Percentiles rank a stretch among this genome's conserved stretches.
These are phyloP conservation scores for Macrotus californicus DNA, from an alignment of 2,113 vertebrate species.

Conservation along the genomic window DNA sequence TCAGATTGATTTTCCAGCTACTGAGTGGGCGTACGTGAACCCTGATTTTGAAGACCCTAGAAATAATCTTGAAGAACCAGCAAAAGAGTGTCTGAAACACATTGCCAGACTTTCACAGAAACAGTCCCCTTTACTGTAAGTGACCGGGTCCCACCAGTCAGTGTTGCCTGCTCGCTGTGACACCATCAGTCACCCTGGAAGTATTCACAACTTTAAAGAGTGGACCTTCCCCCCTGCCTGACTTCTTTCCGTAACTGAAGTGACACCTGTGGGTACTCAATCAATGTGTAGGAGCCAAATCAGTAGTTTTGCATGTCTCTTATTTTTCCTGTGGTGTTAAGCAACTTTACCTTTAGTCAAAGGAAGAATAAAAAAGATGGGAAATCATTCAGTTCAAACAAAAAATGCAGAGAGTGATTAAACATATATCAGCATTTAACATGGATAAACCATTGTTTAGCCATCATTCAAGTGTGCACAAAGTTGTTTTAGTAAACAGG, in stretches of 20 bases:
- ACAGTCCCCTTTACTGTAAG: conserved; percentile 68
- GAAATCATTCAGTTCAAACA: background rate
- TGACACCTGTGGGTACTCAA: background rate
- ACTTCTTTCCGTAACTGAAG: conserved; percentile 2
- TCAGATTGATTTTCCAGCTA: conserved; percentile 77
- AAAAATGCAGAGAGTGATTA: background rate
- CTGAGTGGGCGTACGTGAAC: conserved; percentile 60
- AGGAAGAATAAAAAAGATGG: background rate
- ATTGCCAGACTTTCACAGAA: conserved; percentile 68
- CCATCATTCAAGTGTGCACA: background rate
- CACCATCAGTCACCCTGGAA: background rate
- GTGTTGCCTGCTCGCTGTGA: background rate
- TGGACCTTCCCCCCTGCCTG: background rate
- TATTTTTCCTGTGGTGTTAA: background rate
- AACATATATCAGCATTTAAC: background rate
- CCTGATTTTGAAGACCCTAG: conserved; percentile 59
- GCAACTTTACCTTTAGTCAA: background rate
- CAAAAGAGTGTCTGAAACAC: conserved; percentile 68
- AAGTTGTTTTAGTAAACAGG: conserved; percentile 25
- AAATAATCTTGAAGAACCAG: conserved; percentile 30
- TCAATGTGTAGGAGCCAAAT: background rate
- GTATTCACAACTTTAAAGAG: background rate
- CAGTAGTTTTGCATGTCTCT: background rate
- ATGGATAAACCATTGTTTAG: background rate
- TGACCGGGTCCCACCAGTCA: background rate